Percentiles rank a stretch among this genome's conserved stretches.
Evolutionary conservation across 1,140 invertebrate species (phyloP).

Genomic region (Apis cerana): DNA sequence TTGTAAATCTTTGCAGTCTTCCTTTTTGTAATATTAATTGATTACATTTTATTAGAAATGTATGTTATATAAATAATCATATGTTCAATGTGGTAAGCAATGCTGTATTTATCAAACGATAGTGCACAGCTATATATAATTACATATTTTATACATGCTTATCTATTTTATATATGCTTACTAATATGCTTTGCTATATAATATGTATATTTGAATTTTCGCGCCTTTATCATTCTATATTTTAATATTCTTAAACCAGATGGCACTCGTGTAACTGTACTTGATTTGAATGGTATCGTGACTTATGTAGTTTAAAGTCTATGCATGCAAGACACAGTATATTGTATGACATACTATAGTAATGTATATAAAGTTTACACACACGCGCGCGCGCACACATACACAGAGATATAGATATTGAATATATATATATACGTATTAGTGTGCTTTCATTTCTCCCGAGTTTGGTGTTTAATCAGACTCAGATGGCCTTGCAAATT

Average conservation of each 20-base stretch:
- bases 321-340: conserved; percentile 35
- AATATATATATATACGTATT: conserved; percentile 2
- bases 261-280: conserved; percentile 23
- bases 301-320: conserved; percentile 30
- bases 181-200: background rate
- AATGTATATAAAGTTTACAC: conserved; percentile 6
- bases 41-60: conserved; percentile 6
- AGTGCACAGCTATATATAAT: conserved; percentile 3
- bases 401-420: background rate
- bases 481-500: conserved; percentile 42
- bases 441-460: conserved; percentile 50
- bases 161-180: background rate
- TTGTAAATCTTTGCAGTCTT: background rate
- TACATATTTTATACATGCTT: background rate
- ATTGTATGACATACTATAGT: conserved; percentile 24
- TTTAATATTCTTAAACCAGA: conserved; percentile 28
- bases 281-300: conserved; percentile 5
- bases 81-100: background rate
- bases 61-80: conserved; percentile 1
- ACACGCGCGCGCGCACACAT: too few relatives aligned
- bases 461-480: conserved; percentile 41
- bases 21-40: conserved; percentile 6
- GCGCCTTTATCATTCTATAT: conserved; percentile 7
- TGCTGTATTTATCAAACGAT: conserved; percentile 10
- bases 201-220: conserved; percentile 35